Evolutionary conservation across 1,140 invertebrate species (phyloP), one percentile per base, ranked within the genome.

Genomic region (Drosophila arawakana): DNA sequence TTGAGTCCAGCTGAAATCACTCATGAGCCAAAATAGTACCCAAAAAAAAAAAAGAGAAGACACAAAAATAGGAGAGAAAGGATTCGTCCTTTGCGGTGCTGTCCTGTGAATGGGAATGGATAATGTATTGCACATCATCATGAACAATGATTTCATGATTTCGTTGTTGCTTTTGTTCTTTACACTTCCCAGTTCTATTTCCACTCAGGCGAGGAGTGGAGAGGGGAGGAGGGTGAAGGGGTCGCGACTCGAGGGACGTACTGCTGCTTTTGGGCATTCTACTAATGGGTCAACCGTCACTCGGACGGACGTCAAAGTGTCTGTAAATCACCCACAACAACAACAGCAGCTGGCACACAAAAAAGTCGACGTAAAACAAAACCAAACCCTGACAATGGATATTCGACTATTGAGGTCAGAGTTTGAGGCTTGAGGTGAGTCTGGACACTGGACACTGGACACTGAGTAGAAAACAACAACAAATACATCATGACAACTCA

Each of bases 211-310:
- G 15, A 15, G 3, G 9, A 11, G 15, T 1, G 37, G 18, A 34
- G 44, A 39, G 37, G 41, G 30, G 15, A 39, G 37, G 41, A 18
- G 15, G 46, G 18, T 11, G 13, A 46, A 13, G 44, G 15, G 54
- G 15, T 37, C 54, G 68, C 69, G 52, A 72, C 74, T 61, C 68
- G 41, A 55, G 80, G 78, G 84, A 80, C 73, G 73, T 82, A 7
- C 21, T 54, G 34, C 61, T 52, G 21, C 71, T 66, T 78, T 73
- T 78, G 77, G 77, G 71, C 76, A 80, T 83, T 88, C 74, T 72
- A 89, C 83, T 89, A 89, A 88, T 88, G 84, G 84, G 84, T 88
- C 83, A 88, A 88, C 76, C 83, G 80, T 88, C 84, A 88, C 84
- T 81, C 80, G 80, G 77, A 80, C 84, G 77, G 81, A 89, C 84